phyloP scores from a whole-genome alignment of 2,113 vertebrate genomes.

The Ginglymostoma cirratum region DNA sequence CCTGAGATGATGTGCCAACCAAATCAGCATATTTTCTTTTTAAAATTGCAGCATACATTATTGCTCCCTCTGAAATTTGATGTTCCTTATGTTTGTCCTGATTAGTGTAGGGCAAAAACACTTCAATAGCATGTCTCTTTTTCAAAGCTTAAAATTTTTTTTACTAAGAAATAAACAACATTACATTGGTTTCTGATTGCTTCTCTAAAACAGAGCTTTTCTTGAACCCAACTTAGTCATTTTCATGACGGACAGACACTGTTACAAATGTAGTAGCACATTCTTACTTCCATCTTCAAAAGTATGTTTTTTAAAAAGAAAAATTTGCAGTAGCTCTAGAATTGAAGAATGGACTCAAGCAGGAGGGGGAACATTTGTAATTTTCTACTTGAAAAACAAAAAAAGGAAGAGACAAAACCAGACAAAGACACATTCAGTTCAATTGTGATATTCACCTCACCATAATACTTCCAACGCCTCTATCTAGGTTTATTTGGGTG shows the following conservation, averaged over 20 bases:
- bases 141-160: no score
- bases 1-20: no score
- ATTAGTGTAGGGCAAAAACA: no score
- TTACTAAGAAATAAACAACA: no score
- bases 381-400: not conserved
- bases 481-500: not conserved
- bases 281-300: not conserved
- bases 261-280: not conserved
- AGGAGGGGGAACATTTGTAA: not conserved
- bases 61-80: no score
- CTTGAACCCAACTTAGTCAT: not conserved
- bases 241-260: not conserved
- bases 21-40: no score
- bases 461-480: not conserved
- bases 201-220: no score
- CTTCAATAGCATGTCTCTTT: no score
- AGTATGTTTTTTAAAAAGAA: not conserved
- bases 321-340: not conserved
- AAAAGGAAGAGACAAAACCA: not conserved
- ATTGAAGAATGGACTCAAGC: not conserved
- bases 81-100: no score
- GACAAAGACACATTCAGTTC: not conserved
- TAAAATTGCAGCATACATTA: no score
- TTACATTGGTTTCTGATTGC: no score
- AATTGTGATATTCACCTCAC: not conserved